Percentiles rank a stretch among this genome's conserved stretches.
phyloP scores from a whole-genome alignment of 2,113 vertebrate species.

The Alexandromys fortis region DNA sequence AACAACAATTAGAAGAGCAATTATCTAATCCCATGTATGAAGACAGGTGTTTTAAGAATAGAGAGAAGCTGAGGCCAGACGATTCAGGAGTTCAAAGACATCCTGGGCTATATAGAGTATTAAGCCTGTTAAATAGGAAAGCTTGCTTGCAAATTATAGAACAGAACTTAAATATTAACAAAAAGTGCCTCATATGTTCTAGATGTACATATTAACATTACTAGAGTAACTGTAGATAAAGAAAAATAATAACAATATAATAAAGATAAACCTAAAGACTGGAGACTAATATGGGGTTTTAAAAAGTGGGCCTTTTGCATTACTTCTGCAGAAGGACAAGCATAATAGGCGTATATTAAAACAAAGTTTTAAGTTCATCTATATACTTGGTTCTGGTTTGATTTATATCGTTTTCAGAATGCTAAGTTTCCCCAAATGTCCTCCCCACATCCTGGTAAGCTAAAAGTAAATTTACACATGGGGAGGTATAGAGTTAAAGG shows the following conservation, averaged over 20 bases:
- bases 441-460: neutral
- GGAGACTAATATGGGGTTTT: neutral
- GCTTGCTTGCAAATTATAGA: neutral
- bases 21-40: neutral
- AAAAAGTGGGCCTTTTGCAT: neutral
- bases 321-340: neutral
- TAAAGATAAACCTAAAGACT: neutral
- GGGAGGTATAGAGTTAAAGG: neutral
- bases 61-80: neutral
- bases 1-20: neutral
- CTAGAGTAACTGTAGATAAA: neutral
- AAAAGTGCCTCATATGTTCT: neutral
- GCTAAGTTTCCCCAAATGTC: neutral
- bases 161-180: neutral
- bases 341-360: neutral
- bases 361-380: neutral
- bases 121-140: neutral
- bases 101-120: neutral
- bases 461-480: neutral
- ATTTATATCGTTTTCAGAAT: neutral
- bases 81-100: neutral
- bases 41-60: slow-evolving; percentile 4
- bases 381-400: neutral
- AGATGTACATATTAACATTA: neutral
- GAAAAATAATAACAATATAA: neutral